phyloP scores from a whole-genome alignment of 2,113 vertebrate genomes.

The Macroglossus sobrinus region DNA sequence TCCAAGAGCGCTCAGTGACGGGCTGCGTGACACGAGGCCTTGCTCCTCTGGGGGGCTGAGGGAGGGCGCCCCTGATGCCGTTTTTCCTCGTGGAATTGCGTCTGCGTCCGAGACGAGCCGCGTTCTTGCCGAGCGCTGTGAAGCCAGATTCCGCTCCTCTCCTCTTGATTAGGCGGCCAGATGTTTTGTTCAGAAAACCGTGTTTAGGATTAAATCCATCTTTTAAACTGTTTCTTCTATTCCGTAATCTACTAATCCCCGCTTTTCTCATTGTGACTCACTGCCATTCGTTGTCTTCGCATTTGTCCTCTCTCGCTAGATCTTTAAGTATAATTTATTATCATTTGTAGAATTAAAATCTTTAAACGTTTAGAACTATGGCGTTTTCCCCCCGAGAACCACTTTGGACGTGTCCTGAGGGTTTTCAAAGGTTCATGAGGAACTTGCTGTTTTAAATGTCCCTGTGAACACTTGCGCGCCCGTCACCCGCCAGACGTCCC shows the following conservation, averaged over 20 bases:
- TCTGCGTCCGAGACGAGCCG: neutral
- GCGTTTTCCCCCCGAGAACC: neutral
- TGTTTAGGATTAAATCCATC: neutral
- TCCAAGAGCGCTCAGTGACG: neutral
- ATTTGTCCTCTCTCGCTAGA: neutral
- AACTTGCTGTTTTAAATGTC: neutral
- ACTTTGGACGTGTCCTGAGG: neutral
- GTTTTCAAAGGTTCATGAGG: neutral
- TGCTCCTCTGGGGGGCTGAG: neutral
- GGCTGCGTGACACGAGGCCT: neutral
- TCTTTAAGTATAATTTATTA: neutral
- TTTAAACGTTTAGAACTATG: neutral
- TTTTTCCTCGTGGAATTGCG: no score
- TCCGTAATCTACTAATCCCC: neutral
- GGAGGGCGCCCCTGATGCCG: neutral
- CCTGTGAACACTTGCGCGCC: neutral
- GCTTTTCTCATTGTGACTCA: neutral
- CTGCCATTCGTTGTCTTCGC: neutral
- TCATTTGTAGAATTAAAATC: neutral
- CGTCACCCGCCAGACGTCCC: neutral
- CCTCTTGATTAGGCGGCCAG: neutral
- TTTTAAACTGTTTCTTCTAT: neutral
- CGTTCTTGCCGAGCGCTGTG: neutral
- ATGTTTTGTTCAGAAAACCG: neutral
- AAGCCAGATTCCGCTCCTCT: neutral